Evolutionary conservation across 2,888 invertebrate species (phyloP).

Genomic region (Drosophila borborema): DNA sequence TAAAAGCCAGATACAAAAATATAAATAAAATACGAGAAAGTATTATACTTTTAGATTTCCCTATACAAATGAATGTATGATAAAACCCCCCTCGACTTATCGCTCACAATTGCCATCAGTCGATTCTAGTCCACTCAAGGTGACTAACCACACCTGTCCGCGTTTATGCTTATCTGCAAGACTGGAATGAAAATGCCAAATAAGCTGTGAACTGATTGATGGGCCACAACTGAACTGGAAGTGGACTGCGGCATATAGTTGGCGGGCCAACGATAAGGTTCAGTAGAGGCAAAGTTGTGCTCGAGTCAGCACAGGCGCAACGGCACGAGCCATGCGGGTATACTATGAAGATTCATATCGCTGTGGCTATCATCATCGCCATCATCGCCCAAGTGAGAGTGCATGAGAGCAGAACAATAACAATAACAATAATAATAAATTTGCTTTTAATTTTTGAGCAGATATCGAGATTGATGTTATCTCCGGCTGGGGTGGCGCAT

Average conservation of each 20-base stretch:
- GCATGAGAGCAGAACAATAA: not conserved
- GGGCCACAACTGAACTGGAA: slow-evolving; percentile 28
- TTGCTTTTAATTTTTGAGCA: slow-evolving; percentile 1
- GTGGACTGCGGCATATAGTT: not conserved
- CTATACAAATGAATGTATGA: not conserved
- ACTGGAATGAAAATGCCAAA: slow-evolving; percentile 31
- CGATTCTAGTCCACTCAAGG: slow-evolving; percentile 6
- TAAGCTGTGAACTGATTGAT: slow-evolving; percentile 56
- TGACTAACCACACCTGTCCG: slow-evolving; percentile 42
- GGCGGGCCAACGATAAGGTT: slow-evolving; percentile 19
- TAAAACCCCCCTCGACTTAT: slow-evolving; percentile 14
- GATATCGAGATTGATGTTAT: slow-evolving; percentile 80
- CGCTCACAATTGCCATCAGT: slow-evolving; percentile 16
- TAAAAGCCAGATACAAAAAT: not conserved
- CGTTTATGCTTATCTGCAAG: slow-evolving; percentile 38
- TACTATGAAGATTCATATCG: slow-evolving; percentile 75
- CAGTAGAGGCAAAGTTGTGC: slow-evolving; percentile 62
- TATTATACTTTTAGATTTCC: not conserved
- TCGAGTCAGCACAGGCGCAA: slow-evolving; percentile 31
- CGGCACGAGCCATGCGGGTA: slow-evolving; percentile 49
- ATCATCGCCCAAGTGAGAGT: slow-evolving; percentile 73
- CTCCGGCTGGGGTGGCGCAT: slow-evolving; percentile 68
- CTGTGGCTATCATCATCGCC: slow-evolving; percentile 72
- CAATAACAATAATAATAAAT: not conserved
- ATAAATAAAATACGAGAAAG: not conserved